These are phyloP conservation scores for Mycogona germanica DNA, from an alignment of 2,888 invertebrate genomes.

Conservation along the genomic window DNA sequence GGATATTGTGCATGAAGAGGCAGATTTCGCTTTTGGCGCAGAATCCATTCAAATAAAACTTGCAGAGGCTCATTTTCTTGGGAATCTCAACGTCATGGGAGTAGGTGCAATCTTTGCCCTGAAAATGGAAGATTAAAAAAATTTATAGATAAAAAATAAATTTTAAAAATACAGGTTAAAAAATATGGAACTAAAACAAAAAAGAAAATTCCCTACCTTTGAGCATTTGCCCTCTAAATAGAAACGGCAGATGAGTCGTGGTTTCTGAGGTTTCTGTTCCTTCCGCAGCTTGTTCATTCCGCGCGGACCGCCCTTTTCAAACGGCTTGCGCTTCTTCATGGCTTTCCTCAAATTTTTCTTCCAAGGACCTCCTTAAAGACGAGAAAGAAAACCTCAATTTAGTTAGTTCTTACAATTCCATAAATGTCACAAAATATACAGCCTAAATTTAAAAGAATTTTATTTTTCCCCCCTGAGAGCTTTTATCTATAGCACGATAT, in stretches of 20 bases:
- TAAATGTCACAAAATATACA: no score
- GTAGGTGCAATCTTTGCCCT: slow-evolving; percentile 71
- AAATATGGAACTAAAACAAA: neutral
- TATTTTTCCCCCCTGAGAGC: no score
- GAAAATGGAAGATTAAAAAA: slow-evolving; percentile 28
- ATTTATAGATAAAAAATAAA: neutral
- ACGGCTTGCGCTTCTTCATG: no score
- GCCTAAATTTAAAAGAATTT: no score
- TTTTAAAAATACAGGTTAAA: neutral
- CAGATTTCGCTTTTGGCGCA: slow-evolving; percentile 93
- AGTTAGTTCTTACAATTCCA: no score
- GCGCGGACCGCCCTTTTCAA: no score
- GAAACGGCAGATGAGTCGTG: slow-evolving; percentile 52
- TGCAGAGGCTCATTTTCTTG: slow-evolving; percentile 86
- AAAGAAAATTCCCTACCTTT: slow-evolving; percentile 29
- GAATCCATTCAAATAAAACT: slow-evolving; percentile 90
- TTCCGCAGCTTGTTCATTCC: no score
- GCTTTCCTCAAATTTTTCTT: no score
- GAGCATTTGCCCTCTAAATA: slow-evolving; percentile 77
- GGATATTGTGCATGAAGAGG: slow-evolving; percentile 74
- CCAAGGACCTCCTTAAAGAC: no score
- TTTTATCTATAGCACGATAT: no score
- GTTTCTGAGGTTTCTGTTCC: neutral
- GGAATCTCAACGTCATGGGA: slow-evolving; percentile 71
- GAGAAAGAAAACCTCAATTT: no score